Percentiles rank a stretch among this genome's conserved stretches.
These are phyloP conservation scores for Odobenus rosmarus DNA, from an alignment of 2,113 vertebrate genomes.

Conservation along the genomic window DNA sequence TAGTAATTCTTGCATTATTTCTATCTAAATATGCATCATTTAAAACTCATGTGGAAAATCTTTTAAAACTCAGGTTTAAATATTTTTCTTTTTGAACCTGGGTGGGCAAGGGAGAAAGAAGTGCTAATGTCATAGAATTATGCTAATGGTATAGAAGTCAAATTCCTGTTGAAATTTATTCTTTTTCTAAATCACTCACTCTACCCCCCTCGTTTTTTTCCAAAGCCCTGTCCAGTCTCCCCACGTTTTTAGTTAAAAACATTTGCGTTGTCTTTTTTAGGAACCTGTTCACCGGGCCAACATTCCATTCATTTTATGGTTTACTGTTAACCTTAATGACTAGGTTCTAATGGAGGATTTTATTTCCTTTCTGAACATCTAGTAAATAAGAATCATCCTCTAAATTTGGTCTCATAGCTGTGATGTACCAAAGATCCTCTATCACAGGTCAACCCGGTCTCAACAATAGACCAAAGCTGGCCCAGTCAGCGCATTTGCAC, in stretches of 20 bases:
- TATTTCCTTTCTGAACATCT: conserved; percentile 6
- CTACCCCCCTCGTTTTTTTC: background rate
- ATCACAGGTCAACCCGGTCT: background rate
- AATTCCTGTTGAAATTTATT: conserved; percentile 16
- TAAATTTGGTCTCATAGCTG: conserved; percentile 61
- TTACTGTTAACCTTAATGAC: conserved; percentile 65
- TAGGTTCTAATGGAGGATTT: conserved; percentile 66
- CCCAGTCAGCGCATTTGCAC: background rate
- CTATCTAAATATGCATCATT: conserved; percentile 55
- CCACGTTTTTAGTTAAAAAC: conserved; percentile 41
- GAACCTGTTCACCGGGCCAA: background rate
- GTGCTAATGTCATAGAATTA: conserved; percentile 15
- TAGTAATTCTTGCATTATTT: background rate
- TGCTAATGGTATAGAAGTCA: conserved; percentile 1
- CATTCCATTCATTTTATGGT: conserved; percentile 59
- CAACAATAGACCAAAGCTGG: background rate
- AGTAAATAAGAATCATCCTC: conserved; percentile 64
- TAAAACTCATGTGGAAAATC: conserved; percentile 16
- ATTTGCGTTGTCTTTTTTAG: conserved; percentile 12
- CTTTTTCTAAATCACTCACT: conserved; percentile 52
- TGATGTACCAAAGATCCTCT: conserved; percentile 17
- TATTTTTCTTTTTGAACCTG: conserved; percentile 54
- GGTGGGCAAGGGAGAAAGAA: background rate
- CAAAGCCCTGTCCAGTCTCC: background rate
- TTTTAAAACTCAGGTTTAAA: conserved; percentile 50